Base-by-base conservation (phyloP, 1,140 invertebrate genomes). In the Episyrphus balteatus region DNA sequence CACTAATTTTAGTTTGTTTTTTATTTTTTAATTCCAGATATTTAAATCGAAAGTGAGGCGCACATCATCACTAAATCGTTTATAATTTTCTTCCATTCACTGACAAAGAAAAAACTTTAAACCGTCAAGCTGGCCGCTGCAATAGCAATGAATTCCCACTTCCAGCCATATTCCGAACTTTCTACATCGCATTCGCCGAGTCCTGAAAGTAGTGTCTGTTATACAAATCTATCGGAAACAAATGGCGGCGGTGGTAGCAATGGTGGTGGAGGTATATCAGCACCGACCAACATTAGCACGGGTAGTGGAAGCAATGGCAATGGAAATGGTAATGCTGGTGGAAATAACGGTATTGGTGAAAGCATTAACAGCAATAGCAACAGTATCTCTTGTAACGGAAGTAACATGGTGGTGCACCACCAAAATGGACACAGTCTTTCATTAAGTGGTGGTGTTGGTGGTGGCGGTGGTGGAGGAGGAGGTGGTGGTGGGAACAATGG, bases 61-160 rank as follows among this genome's bases (percentile, higher is more conserved):
- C n/a, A 26, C 21, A 8, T 5, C 21, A 26, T 26, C 21, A 26
- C 21, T 26, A 26, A 26, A 26, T 5, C 21, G 3, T 5, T 26
- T 5, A 5, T 8, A 26, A 5, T 26, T 26, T 26, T 26, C 21
- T 26, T 26, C 3, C 21, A 26, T 26, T 26, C 8, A 26, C 21
- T 26, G 21, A n/a, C n/a, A n/a, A n/a, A n/a, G n/a, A 8, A 26
- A 26, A 26, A 26, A 3, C 21, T 11, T 11, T 10, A 37, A 14
- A 37, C 21, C 21, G 21, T 72, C 77, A 79, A 78, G 71, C 77
- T 78, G 77, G 77, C 76, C 69, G 74, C 75, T 71, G 76, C 75
- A 68, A 65, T 70, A 46, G 69, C 76, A 66, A 78, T 78, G 77
- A 78, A 79, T 74, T 75, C 76, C 62, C 76, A 78, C 66, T 79